Base-by-base conservation (phyloP, 2,113 vertebrate genomes). In the Alethe diademata region DNA sequence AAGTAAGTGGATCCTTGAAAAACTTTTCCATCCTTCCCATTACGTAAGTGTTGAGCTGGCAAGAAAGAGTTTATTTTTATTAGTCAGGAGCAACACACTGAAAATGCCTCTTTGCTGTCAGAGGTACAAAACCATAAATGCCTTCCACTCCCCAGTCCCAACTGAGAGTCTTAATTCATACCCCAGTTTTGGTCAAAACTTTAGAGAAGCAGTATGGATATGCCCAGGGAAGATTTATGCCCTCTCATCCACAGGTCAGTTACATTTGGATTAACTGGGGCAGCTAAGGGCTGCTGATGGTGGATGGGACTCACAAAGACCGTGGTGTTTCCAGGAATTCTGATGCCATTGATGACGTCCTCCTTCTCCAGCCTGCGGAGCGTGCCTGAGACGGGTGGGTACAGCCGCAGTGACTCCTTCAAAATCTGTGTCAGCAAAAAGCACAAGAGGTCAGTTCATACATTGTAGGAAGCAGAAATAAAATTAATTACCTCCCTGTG, bases 391-490 rank as follows among this genome's bases (percentile, higher is more conserved):
- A 97, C 96, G 0, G 98, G 98, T 0, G 99, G 98, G 62, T 99
- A 99, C 8, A 99, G 38, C 82, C 99, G 97, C 86, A 99, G 97
- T 0, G 98, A 98, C 95, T 99, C 99, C 94, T 99, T 99, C 61
- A 99, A 95, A 62, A 99, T 98, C 99, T 99, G 66, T 0, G 1
- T 18, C 78, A 89, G 45, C 18, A 5, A 43, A 76, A 76, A 88
- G 47, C 47, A 86, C 40, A 43, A 24, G 38, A 82, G 71, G 7
- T 61, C 88, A 66, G 18, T 35, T 80, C 79, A 56, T 28, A 24
- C 12, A 70, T 33, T 3, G 5, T 7, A 62, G 51, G 45, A 64
- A 54, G 51, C 69, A 71, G 47, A 86, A 83, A 64, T 40, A 57
- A 25, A 92, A 83, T 29, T 42, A 62, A 50, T 82, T 92, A 58